Conservation (phyloP, 2,888 invertebrate genomes). For the Melipona beecheii region DNA sequence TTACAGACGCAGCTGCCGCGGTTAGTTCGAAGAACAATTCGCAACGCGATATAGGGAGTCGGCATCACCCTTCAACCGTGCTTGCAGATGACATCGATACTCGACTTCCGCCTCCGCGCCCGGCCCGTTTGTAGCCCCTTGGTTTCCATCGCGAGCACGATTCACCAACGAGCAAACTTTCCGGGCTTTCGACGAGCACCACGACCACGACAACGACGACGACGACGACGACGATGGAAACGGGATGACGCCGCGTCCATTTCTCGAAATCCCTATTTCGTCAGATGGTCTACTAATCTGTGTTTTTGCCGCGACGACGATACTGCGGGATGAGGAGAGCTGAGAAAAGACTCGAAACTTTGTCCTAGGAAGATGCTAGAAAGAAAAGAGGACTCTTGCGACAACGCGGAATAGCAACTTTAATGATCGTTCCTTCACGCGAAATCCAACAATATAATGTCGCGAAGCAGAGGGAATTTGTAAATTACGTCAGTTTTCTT, state of each 20-base stretch:
- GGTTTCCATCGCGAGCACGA: conserved; percentile 47
- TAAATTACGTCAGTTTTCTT: too few relatives aligned
- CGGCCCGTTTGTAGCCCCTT: conserved; percentile 44
- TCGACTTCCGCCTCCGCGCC: conserved; percentile 63
- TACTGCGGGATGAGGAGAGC: too few relatives aligned
- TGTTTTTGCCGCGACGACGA: neutral
- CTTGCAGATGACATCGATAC: conserved; percentile 81
- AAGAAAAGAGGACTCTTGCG: too few relatives aligned
- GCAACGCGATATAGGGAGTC: conserved; percentile 72
- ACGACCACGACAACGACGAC: neutral
- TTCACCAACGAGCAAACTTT: conserved; percentile 56
- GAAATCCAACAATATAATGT: too few relatives aligned
- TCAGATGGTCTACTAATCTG: neutral
- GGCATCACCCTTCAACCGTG: conserved; percentile 73
- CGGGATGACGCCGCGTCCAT: conserved; percentile 25
- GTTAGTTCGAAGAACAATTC: conserved; percentile 79
- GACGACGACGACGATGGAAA: neutral
- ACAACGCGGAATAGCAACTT: too few relatives aligned
- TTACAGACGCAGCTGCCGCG: conserved; percentile 76
- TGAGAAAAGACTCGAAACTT: too few relatives aligned
- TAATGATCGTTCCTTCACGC: too few relatives aligned
- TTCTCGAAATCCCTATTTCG: neutral
- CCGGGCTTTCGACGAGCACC: conserved; percentile 27
- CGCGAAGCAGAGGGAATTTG: too few relatives aligned
- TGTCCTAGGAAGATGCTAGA: too few relatives aligned